phyloP scores from a whole-genome alignment of 1,140 invertebrate genomes.

The Uloborus diversus region DNA sequence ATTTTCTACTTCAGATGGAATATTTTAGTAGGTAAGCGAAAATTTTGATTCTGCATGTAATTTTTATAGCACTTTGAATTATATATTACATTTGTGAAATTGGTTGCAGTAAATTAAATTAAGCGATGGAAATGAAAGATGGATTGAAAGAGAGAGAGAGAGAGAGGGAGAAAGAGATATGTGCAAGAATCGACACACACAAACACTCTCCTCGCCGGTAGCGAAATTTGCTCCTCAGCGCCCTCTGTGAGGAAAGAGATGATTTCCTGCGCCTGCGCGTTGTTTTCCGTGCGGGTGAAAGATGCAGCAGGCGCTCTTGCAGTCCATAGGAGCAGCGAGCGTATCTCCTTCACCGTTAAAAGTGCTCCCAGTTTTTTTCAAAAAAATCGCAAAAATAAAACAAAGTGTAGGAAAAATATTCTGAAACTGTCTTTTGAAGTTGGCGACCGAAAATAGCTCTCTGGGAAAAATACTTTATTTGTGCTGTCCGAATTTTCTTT shows the following conservation, averaged over 20 bases:
- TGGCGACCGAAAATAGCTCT: neutral
- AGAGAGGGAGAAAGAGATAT: too few relatives aligned
- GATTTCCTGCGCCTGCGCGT: conserved; percentile 32
- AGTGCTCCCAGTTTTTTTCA: conserved; percentile 12
- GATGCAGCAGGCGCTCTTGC: conserved; percentile 7
- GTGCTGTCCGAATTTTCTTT: neutral
- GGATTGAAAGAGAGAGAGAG: too few relatives aligned
- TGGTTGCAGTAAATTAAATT: too few relatives aligned
- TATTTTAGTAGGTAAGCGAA: too few relatives aligned
- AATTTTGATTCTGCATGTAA: too few relatives aligned
- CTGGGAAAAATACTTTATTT: too few relatives aligned
- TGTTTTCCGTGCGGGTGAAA: neutral
- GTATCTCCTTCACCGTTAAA: neutral
- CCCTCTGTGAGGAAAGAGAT: conserved; percentile 23
- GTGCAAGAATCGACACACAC: too few relatives aligned
- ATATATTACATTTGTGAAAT: too few relatives aligned
- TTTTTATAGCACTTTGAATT: too few relatives aligned
- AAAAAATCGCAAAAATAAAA: neutral
- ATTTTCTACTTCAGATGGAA: too few relatives aligned
- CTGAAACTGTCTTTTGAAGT: neutral
- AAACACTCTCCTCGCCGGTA: too few relatives aligned
- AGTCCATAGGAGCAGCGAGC: conserved; percentile 33
- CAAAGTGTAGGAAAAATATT: neutral
- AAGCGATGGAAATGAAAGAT: too few relatives aligned
- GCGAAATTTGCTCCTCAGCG: neutral